Evolutionary conservation across 2,888 invertebrate species (phyloP).

Genomic region (Mystacides longicornis): DNA sequence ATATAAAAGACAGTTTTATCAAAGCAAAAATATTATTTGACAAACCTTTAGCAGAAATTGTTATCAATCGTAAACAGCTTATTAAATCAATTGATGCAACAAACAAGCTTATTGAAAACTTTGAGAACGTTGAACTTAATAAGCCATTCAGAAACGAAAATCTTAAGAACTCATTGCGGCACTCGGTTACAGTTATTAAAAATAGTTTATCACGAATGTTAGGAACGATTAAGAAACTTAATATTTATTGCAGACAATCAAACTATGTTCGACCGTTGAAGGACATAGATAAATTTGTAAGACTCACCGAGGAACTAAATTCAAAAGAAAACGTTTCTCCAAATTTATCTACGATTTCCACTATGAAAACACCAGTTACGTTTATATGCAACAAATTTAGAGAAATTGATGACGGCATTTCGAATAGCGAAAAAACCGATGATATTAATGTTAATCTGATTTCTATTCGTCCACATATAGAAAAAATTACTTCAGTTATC

Average conservation of each 20-base stretch:
- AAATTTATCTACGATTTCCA: neutral
- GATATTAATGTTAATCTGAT: neutral
- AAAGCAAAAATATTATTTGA: conserved; percentile 21
- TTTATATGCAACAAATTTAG: conserved; percentile 18
- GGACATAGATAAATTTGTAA: conserved; percentile 21
- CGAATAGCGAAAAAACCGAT: neutral
- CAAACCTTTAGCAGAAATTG: conserved; percentile 16
- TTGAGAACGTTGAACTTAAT: conserved; percentile 13
- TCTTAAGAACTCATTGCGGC: conserved; percentile 13
- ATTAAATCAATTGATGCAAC: conserved; percentile 9
- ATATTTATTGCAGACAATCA: conserved; percentile 20
- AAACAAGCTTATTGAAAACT: conserved; percentile 10
- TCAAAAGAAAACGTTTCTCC: neutral
- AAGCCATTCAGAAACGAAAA: conserved; percentile 11
- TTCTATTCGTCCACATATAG: neutral
- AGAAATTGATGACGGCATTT: conserved; percentile 1
- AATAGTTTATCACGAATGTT: conserved; percentile 18
- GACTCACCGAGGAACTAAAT: conserved; percentile 7
- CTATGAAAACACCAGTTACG: neutral
- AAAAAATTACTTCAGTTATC: neutral
- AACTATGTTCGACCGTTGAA: conserved; percentile 18
- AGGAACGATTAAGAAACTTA: conserved; percentile 21
- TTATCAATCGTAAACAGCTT: conserved; percentile 18
- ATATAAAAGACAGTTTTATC: conserved; percentile 17
- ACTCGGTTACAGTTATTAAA: conserved; percentile 17